Base-by-base conservation (phyloP, 1,140 invertebrate genomes). In the Telenomus remus region DNA sequence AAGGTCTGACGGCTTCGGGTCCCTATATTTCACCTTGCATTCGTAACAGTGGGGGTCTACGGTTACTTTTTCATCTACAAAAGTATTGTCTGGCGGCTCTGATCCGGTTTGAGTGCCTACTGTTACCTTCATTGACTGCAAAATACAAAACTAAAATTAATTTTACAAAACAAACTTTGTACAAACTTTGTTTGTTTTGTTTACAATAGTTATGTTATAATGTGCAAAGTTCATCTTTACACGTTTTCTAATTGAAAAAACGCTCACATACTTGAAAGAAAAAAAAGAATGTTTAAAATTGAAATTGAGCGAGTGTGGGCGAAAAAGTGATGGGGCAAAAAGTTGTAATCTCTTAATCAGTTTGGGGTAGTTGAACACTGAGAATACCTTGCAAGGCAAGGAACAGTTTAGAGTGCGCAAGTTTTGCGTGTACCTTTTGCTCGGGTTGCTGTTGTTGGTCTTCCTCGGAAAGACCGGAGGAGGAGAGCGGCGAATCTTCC, bases 21-120 rank as follows among this genome's bases (percentile, higher is more conserved):
- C 97, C 61, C 94, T 89, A 87, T 96, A 98, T 53, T 95, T 91
- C 10, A 96, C 93, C 85, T 95, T 95, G 86, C 97, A 98, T 85
- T 97, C 95, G 84, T 95, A 94, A 88, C 97, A 99, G 82, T 97
- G 93, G 2, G 93, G 92, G 82, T 98, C 96, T 2, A 92, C 89
- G 0, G 92, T 92, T 85, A 95, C 91, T 85, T 94, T 94, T 33
- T 93, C 91, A n/a, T 91, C 89, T 72, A 93, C 91, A 82, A 93
- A 95, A 10, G 85, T 87, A 27, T 90, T 89, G 70, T 93, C 91
- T 0, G 92, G 92, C 2, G 91, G 89, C 80, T 93, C 93, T 51
- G 94, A 93, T 2, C 93, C 94, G 0, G 94, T 95, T 85, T 96
- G 94, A 0, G 94, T 95, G 4, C 93, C 93, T 6, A 94, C 94